Conservation (phyloP, 2,888 invertebrate genomes). For the Thymelicus acteon region DNA sequence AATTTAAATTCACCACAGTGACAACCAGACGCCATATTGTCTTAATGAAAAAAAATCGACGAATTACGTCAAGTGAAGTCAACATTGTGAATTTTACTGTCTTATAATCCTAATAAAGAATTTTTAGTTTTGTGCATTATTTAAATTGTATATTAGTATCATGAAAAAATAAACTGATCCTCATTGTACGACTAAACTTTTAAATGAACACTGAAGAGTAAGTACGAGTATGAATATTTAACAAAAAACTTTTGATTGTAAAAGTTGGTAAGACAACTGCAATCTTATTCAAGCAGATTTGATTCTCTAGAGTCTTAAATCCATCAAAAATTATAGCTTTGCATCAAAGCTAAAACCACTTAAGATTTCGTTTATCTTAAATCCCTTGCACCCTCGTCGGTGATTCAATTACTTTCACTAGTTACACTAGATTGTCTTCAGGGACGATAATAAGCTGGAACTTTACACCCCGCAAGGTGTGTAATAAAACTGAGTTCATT, state of each 20-base stretch:
- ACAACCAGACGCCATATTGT: too few species aligned
- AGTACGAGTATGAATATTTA: constrained; percentile 16
- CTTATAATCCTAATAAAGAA: too few species aligned
- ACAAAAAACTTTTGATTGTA: constrained; percentile 7
- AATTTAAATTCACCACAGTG: too few species aligned
- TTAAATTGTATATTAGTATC: not conserved
- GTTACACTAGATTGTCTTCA: constrained; percentile 6
- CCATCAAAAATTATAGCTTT: constrained; percentile 27
- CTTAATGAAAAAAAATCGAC: too few species aligned
- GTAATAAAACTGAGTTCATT: constrained; percentile 25
- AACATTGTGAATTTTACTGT: too few species aligned
- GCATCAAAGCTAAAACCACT: constrained; percentile 33
- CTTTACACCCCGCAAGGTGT: constrained; percentile 26
- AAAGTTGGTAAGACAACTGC: constrained; percentile 15
- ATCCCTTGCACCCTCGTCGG: constrained; percentile 9
- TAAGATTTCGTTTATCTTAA: constrained; percentile 16
- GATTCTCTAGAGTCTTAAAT: not conserved
- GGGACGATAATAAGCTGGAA: constrained; percentile 29
- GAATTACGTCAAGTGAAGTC: too few species aligned
- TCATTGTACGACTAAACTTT: constrained; percentile 1
- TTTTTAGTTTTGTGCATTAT: too few species aligned
- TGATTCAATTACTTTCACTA: constrained; percentile 29
- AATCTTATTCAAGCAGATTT: constrained; percentile 9
- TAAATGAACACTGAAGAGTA: not conserved
- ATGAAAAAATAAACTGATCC: not conserved